Evolutionary conservation across 2,113 vertebrate species (phyloP).

Genomic region (Pluvianellus socialis): DNA sequence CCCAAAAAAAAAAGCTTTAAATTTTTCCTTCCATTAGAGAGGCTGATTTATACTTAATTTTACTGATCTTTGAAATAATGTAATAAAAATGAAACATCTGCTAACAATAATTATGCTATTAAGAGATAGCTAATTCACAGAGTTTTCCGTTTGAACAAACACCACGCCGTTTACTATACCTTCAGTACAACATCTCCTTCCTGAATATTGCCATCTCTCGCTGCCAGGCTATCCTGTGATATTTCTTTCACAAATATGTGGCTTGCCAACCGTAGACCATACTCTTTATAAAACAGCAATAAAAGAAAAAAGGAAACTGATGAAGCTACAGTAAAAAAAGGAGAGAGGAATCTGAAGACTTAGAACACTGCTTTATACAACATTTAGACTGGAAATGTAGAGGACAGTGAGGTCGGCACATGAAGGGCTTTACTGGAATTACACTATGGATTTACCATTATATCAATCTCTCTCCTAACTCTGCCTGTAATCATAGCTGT

Average conservation of each 20-base stretch:
- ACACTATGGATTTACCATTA: not conserved
- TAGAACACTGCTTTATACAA: not conserved
- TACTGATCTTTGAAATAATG: not conserved
- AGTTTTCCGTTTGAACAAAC: not conserved
- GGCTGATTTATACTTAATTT: not conserved
- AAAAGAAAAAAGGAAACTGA: not conserved
- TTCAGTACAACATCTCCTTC: slow-evolving; percentile 98
- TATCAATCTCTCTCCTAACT: not conserved
- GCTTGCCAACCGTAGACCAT: slow-evolving; percentile 97
- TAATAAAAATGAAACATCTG: not conserved
- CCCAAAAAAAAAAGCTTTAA: not conserved
- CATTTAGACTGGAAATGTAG: not conserved
- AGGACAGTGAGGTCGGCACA: not conserved
- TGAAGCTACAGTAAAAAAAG: not conserved
- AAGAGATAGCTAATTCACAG: not conserved
- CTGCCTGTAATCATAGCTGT: not conserved
- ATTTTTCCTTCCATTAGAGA: not conserved
- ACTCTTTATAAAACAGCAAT: slow-evolving; percentile 77
- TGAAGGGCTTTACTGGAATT: not conserved
- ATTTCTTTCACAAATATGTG: slow-evolving; percentile 99
- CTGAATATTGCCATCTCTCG: slow-evolving; percentile 98
- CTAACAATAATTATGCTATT: not conserved
- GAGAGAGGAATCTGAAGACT: slow-evolving; percentile 50
- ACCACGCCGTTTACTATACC: slow-evolving; percentile 71
- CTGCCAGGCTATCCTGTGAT: slow-evolving; percentile 97